Conservation (phyloP, 2,113 vertebrate genomes). For the Rousettus leschenaultii region DNA sequence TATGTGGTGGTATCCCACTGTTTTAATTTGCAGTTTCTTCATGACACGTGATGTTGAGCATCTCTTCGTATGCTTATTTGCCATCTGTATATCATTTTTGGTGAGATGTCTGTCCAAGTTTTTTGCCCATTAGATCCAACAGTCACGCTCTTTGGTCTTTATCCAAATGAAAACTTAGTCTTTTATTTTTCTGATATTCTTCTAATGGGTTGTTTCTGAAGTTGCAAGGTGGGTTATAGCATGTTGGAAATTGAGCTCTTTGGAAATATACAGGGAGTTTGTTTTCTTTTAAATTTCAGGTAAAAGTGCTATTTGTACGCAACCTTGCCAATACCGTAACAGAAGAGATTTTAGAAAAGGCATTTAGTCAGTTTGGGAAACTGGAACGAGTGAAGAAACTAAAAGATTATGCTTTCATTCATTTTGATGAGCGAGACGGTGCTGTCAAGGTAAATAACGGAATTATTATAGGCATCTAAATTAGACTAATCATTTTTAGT, state of each 20-base stretch:
- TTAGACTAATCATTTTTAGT: background rate
- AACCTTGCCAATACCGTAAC: constrained; percentile 97
- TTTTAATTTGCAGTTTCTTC: background rate
- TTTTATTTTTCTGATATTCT: background rate
- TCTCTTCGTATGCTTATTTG: background rate
- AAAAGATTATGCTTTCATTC: constrained; percentile 98
- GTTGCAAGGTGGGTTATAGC: background rate
- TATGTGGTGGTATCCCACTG: background rate
- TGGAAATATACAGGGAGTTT: constrained; percentile 11
- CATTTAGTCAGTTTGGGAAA: constrained; percentile 95
- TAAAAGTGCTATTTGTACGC: constrained; percentile 97
- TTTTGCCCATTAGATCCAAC: background rate
- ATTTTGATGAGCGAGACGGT: constrained; percentile 96
- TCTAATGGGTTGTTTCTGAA: constrained; percentile 15
- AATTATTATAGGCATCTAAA: background rate
- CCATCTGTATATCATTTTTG: background rate
- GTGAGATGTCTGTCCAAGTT: background rate
- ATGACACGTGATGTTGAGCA: background rate
- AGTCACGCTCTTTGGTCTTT: background rate
- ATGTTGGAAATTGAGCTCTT: constrained; percentile 12
- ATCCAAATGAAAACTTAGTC: background rate
- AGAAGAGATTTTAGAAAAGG: constrained; percentile 96
- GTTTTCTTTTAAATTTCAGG: constrained; percentile 80
- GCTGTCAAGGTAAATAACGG: constrained; percentile 92
- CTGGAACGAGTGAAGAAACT: constrained; percentile 99